Evolutionary conservation across 2,797 vertebrate species (phyloP).

Genomic region (Sebastes hubbsi): DNA sequence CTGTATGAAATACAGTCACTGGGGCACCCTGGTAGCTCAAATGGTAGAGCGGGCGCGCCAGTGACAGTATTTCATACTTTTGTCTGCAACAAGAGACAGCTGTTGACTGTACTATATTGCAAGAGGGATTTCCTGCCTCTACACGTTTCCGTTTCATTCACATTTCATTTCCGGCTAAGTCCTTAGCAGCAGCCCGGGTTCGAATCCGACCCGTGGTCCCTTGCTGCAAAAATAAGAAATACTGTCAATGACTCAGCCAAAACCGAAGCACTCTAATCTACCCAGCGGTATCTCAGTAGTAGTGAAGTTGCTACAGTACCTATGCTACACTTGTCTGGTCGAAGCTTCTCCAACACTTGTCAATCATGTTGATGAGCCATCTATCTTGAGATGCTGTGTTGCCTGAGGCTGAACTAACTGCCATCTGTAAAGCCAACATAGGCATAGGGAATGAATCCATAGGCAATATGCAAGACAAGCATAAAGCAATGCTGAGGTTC

Average conservation of each 20-base stretch:
- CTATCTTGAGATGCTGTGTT: constrained; percentile 2
- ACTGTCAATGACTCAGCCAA: constrained; percentile 8
- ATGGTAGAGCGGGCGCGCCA: neutral
- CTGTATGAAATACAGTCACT: constrained; percentile 36
- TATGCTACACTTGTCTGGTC: constrained; percentile 23
- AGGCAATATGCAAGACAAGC: constrained; percentile 13
- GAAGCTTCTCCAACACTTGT: constrained; percentile 24
- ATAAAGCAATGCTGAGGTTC: neutral
- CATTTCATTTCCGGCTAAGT: neutral
- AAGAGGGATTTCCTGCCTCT: constrained; percentile 29
- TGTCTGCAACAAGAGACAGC: constrained; percentile 40
- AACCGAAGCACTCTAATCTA: constrained; percentile 26
- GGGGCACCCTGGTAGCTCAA: neutral
- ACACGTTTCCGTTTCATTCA: constrained; percentile 10
- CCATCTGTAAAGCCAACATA: constrained; percentile 30
- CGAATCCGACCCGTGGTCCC: neutral
- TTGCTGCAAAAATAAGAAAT: neutral
- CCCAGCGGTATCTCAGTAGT: neutral
- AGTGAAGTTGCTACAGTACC: neutral
- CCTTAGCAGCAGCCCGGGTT: neutral
- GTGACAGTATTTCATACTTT: constrained; percentile 41
- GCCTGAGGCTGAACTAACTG: constrained; percentile 29
- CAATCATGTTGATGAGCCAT: constrained; percentile 52
- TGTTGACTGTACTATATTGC: constrained; percentile 45
- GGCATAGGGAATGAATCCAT: constrained; percentile 14